Base-by-base conservation (phyloP, 2,797 vertebrate genomes). In the Allobates femoralis region DNA sequence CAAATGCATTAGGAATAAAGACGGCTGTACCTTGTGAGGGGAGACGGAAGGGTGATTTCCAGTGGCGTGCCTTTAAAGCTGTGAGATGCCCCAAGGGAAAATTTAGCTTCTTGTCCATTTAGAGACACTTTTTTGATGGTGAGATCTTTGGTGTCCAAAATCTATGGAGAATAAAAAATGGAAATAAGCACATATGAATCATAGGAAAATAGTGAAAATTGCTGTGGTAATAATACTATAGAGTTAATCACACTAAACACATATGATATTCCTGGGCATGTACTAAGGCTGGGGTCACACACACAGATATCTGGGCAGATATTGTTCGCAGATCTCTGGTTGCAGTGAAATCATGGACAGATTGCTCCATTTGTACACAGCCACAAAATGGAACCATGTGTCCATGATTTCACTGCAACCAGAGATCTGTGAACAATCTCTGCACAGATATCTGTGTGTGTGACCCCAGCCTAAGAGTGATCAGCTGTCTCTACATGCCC, bases 101-200 rank as follows among this genome's bases (percentile, higher is more conserved):
- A 99, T 16, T 77, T 90, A 2, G 96, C 96, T 32, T 92, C 92
- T 90, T 97, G 96, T 58, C 96, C 96, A 89, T 97, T 97, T 15
- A 95, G 94, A 0, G 91, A 92, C 88, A 97, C 96, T 3, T 95
- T 95, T 64, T 92, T 89, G 87, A 99, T 92, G 73, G 92, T 95
- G 73, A 99, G 90, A 5, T 97, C 97, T 85, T 91, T 96, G 23
- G 96, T 96, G 92, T 99, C 98, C 91, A 99, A 94, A 85, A 93
- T 94, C 98, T 99, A 60, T 41, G 18, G 26, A 50, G 37, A 71
- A 71, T 19, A 1, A 26, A 26, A 23, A 6, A 56, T n/a, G 19
- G 0, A 34, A 12, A 55, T 2, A 21, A 56, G 3, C 51, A 55
- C 6, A 67, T 4, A 67, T n/a, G n/a, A n/a, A n/a, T n/a, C n/a